Evolutionary conservation across 92 coral and sea anemone genomes (phyloP), one percentile per base, ranked within the genome.

Genomic region (Phenganax marumi): DNA sequence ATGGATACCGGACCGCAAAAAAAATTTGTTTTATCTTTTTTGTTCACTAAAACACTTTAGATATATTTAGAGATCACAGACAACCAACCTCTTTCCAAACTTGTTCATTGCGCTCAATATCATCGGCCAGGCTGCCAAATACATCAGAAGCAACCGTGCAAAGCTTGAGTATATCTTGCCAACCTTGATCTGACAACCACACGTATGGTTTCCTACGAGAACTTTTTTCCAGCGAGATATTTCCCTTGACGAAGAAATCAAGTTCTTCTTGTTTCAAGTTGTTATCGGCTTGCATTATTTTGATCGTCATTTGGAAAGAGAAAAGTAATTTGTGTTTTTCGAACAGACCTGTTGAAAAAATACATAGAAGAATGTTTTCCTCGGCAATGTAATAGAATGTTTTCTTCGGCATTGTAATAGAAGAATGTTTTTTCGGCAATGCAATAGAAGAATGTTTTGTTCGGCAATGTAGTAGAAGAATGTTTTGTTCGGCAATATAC

Each of bases 241-340:
- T 92, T 10, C 99, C 99, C 52, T 96, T 96, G 70, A 96, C 90
- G 89, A 96, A 96, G 90, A 96, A 96, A 63, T 96, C 99, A 48
- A 96, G 90, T 76, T 96, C 99, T 58, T 96, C 99, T 51, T 93
- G 97, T 82, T 92, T 96, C 55, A 96, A 79, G 50, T 92, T 92
- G 65, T 93, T 92, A 79, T 96, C 97, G 9, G 97, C 99, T 79
- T 96, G 97, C 96, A 96, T 89, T 81, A 96, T 96, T 68, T 92
- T 96, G 68, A 96, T 96, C 50, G 99, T 96, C 99, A 96, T 96
- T 92, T 96, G 99, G 90, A 96, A 96, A 0, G 99, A 96, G 81
- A 96, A 96, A 69, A 96, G 77, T 70, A 96, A 75, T 84, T 96
- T 96, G 92, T 96, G 97, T 47, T 97, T 92, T 72, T 96, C 99